phyloP scores from a whole-genome alignment of 1,140 invertebrate species.

The Harpegnathos saltator region DNA sequence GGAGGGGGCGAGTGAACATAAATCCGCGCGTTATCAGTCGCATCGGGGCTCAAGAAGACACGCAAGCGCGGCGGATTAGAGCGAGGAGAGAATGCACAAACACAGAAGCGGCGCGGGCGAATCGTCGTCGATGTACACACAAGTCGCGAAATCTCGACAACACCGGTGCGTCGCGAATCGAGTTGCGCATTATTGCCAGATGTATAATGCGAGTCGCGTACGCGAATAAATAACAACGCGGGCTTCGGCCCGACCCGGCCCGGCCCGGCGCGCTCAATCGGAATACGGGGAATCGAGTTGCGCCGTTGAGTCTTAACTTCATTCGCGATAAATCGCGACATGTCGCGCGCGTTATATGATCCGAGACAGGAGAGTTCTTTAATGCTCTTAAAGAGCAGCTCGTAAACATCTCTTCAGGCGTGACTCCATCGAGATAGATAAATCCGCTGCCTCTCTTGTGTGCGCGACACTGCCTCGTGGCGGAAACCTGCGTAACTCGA shows the following conservation, averaged over 20 bases:
- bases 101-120: neutral
- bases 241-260: no score
- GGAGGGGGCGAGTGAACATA: constrained; percentile 23
- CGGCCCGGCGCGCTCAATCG: constrained; percentile 45
- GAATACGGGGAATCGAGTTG: constrained; percentile 27
- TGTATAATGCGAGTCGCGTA: constrained; percentile 8
- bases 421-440: constrained; percentile 27
- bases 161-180: no score
- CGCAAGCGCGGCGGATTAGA: neutral
- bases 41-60: constrained; percentile 20
- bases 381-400: constrained; percentile 17
- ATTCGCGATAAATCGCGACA: constrained; percentile 28
- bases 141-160: no score
- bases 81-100: constrained; percentile 5
- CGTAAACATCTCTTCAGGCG: constrained; percentile 26
- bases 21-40: constrained; percentile 41
- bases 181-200: no score
- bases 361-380: constrained; percentile 4
- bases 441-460: constrained; percentile 24
- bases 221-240: constrained; percentile 30
- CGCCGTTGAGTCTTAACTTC: constrained; percentile 45
- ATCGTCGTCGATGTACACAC: no score
- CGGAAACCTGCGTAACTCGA: constrained; percentile 16
- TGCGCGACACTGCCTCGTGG: neutral
- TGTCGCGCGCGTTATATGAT: neutral